Evolutionary conservation across 2,113 vertebrate genomes (phyloP).

Genomic region (Galbula dea): DNA sequence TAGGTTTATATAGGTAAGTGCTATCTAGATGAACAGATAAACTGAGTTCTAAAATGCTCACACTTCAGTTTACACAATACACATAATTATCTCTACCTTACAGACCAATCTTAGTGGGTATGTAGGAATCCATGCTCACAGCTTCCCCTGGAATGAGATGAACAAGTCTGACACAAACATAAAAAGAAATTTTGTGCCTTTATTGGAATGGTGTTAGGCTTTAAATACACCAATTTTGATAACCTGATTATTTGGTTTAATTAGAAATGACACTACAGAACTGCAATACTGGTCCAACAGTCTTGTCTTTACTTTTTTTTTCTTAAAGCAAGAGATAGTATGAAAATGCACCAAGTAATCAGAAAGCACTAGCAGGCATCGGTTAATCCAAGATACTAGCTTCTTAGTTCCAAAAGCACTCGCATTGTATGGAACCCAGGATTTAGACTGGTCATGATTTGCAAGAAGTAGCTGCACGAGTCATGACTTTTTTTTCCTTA

Average conservation of each 20-base stretch:
- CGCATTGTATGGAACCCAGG: constrained; percentile 65
- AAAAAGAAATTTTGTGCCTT: constrained; percentile 92
- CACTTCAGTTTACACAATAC: constrained; percentile 69
- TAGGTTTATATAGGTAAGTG: constrained; percentile 53
- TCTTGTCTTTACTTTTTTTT: constrained; percentile 76
- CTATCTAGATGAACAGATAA: constrained; percentile 69
- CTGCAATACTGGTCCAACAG: constrained; percentile 89
- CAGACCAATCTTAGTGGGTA: constrained; percentile 53
- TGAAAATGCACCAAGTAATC: constrained; percentile 75
- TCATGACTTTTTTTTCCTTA: constrained; percentile 58
- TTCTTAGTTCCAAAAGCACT: constrained; percentile 77
- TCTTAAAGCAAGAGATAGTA: constrained; percentile 76
- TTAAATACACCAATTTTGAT: constrained; percentile 89
- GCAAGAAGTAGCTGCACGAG: constrained; percentile 67
- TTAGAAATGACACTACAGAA: constrained; percentile 82
- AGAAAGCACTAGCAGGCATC: constrained; percentile 81
- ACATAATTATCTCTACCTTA: constrained; percentile 64
- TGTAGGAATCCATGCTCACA: constrained; percentile 66
- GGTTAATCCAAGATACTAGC: constrained; percentile 78
- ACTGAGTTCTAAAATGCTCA: constrained; percentile 48
- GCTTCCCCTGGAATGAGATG: constrained; percentile 68
- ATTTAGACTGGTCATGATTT: constrained; percentile 67
- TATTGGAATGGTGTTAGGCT: constrained; percentile 94
- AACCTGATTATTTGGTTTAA: constrained; percentile 84
- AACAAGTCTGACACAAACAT: constrained; percentile 77